Base-by-base conservation (phyloP, 2,888 invertebrate genomes). In the Eurois occulta region DNA sequence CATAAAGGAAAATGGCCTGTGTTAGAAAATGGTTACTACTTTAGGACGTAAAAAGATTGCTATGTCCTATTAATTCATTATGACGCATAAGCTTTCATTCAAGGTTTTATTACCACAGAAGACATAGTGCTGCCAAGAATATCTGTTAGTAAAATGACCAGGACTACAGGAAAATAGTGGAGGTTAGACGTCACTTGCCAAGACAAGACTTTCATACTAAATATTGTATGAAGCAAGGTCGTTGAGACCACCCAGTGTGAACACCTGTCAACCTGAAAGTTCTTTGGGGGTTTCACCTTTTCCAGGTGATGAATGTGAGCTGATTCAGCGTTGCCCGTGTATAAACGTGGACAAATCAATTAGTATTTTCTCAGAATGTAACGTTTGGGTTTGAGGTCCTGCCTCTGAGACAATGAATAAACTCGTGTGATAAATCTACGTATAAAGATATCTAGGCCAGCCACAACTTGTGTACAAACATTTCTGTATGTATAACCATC, bases 121-220 rank as follows among this genome's bases (percentile, higher is more conserved):
- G 28, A 18, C 28, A 60, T 16, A 10, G 13, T 24, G 1, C 21
- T 81, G 70, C 77, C 81, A 77, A 71, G 55, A 8, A 55, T 1
- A 81, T 80, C 67, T 80, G 28, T 46, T 71, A 71, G 32, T 77
- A 32, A 71, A 48, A 80, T 80, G 1, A 81, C 38, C 60, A 71
- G 18, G 46, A 35, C 16, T 41, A 11, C 46, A 81, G 77, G 81
- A 81, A 81, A 81, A 80, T n/a, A 0, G 41, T 35, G 24, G 28
- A 81, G 80, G 77, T 70, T 75, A 55, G 46, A 41, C 75, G 5
- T 66, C 28, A 66, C 21, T 70, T 5, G 32, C 35, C 32, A 32
- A 48, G 28, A 24, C 16, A 46, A 70, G 60, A 70, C 43, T 75
- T 69, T 75, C 75, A 75, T 69, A 69, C 64, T 65, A 65, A 69